Evolutionary conservation across 2,113 vertebrate species (phyloP).

Genomic region (Dasypus novemcinctus): DNA sequence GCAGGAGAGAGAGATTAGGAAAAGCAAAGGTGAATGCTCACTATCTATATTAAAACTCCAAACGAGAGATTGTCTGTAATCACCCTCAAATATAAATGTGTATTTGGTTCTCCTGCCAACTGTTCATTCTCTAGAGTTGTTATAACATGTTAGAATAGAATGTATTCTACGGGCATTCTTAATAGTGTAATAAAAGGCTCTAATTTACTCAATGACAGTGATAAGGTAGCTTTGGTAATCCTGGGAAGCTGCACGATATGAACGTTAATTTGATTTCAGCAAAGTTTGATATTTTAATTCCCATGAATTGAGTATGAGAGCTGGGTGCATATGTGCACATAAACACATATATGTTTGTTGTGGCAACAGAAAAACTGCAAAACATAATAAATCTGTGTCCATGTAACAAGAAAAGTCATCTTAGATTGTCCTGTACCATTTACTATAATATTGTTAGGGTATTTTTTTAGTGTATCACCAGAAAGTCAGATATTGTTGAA

Average conservation of each 20-base stretch:
- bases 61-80: conserved; percentile 70
- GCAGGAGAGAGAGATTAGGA: too few relatives aligned
- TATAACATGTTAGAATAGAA: conserved; percentile 65
- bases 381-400: neutral
- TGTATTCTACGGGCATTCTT: conserved; percentile 52
- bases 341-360: neutral
- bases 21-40: conserved; percentile 66
- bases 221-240: conserved; percentile 57
- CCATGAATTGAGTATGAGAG: neutral
- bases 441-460: neutral
- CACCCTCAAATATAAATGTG: conserved; percentile 58
- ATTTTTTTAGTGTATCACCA: neutral
- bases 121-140: conserved; percentile 66
- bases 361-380: neutral
- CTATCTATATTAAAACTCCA: conserved; percentile 49
- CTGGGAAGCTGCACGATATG: conserved; percentile 38
- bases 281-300: neutral
- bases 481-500: neutral
- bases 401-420: neutral
- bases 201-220: conserved; percentile 38
- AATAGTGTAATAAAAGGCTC: conserved; percentile 28
- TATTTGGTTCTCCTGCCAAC: conserved; percentile 74
- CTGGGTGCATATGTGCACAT: neutral
- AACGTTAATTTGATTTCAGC: neutral
- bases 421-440: neutral